Percentiles rank a stretch among this genome's conserved stretches.
phyloP scores from a whole-genome alignment of 2,888 invertebrate species.

The Carpatolechia fugitivella region DNA sequence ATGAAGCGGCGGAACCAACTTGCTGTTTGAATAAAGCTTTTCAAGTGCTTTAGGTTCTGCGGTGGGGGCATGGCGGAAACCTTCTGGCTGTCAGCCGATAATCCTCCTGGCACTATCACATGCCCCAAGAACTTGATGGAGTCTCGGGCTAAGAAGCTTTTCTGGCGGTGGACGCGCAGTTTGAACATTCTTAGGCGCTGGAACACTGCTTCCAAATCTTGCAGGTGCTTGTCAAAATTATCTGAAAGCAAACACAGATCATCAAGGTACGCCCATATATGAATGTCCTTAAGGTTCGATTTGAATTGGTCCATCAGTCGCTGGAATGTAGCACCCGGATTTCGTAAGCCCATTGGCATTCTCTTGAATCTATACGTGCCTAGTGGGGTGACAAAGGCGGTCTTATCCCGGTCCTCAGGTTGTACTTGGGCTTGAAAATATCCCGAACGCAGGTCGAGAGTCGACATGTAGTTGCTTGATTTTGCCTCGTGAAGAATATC shows the following conservation, averaged over 20 bases:
- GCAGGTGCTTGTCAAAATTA: constrained; percentile 23
- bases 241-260: constrained; percentile 29
- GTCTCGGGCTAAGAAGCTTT: too few relatives aligned
- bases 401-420: constrained; percentile 35
- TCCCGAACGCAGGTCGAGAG: constrained; percentile 31
- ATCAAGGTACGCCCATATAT: constrained; percentile 28
- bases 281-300: constrained; percentile 11
- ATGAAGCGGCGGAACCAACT: too few relatives aligned
- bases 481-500: constrained; percentile 36
- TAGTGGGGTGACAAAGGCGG: constrained; percentile 40
- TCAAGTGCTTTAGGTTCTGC: too few relatives aligned
- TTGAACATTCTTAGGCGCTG: constrained; percentile 24
- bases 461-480: constrained; percentile 29
- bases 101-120: too few relatives aligned
- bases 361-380: constrained; percentile 36
- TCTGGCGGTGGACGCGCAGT: constrained; percentile 10
- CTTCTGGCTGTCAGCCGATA: too few relatives aligned
- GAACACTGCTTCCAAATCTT: constrained; percentile 26
- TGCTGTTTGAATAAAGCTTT: too few relatives aligned
- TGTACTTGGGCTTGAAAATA: constrained; percentile 32
- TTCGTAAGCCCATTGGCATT: constrained; percentile 38
- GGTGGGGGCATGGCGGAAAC: too few relatives aligned
- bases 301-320: constrained; percentile 24
- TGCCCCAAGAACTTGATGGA: too few relatives aligned
- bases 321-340: constrained; percentile 29